Percentiles rank a stretch among this genome's conserved stretches.
phyloP scores from a whole-genome alignment of 2,797 vertebrate genomes.

The Chrysolophus pictus region DNA sequence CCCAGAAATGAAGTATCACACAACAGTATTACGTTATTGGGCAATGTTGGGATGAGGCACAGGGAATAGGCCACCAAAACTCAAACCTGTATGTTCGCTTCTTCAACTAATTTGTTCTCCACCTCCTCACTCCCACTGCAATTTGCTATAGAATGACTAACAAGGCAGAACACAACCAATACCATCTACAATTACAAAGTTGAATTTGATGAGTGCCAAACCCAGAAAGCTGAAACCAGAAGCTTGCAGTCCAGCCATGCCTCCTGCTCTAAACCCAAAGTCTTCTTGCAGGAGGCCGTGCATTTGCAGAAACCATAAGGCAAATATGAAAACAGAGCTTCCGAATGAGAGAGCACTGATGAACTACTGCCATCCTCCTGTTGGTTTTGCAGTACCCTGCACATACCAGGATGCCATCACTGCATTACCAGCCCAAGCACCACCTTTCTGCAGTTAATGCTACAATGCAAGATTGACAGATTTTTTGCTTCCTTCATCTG shows the following conservation, averaged over 20 bases:
- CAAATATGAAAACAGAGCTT: not conserved
- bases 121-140: not conserved
- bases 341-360: not conserved
- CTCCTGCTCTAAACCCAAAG: not conserved
- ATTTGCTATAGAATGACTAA: not conserved
- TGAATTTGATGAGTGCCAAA: not conserved
- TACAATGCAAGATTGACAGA: not conserved
- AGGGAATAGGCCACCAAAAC: not conserved
- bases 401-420: rapidly evolving
- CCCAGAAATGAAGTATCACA: not conserved
- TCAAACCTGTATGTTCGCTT: not conserved
- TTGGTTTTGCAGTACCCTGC: not conserved
- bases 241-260: not conserved
- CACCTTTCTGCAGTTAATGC: not conserved
- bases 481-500: rapidly evolving
- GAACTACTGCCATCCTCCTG: not conserved
- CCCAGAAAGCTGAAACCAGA: not conserved
- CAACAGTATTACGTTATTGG: not conserved
- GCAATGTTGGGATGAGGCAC: too few species aligned
- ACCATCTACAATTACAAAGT: not conserved
- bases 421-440: not conserved
- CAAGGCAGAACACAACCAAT: not conserved
- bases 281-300: not conserved
- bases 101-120: not conserved
- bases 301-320: not conserved